Base-by-base conservation (phyloP, 2,113 vertebrate species). In the Zonotrichia leucophrys region DNA sequence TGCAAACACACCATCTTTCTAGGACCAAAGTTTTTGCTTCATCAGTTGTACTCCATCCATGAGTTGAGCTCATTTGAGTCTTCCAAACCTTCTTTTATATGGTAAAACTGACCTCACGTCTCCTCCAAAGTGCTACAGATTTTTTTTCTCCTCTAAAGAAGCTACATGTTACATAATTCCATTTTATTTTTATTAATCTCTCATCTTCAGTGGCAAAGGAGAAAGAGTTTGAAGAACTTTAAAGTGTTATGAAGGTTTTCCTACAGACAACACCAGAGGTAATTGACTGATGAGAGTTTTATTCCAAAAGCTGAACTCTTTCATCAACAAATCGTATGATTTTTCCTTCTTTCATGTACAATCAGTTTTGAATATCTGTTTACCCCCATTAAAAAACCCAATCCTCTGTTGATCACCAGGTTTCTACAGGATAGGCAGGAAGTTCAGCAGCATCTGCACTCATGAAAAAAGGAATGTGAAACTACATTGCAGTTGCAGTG, bases 351-450 rank as follows among this genome's bases (percentile, higher is more conserved):
- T 66, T 87, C 20, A 12, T n/a, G n/a, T 3, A 28, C 31, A 55
- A 28, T 74, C 50, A 46, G 11, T 80, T 78, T 66, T 63, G 28
- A 67, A 24, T 25, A 50, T 41, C 50, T 72, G 13, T 82, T 67
- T 59, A 75, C 5, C 7, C 42, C 18, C 6, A 39, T 39, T 55
- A 44, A 49, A 58, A 55, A 13, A 0, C 0, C 5, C 5, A 15
- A 0, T 0, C 5, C 10, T 64, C 31, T 69, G 55, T 35, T 41
- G 56, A 58, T 56, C 62, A 27, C 18, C 22, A 72, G n/a, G 8
- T 52, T 86, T 68, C 58, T 60, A 30, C 1, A 11, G 63, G 35
- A 86, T 52, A 68, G 58, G 30, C 39, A 47, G 20, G 62, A 83
- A 37, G 7, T 67, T 74, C 52, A 55, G 49, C 1, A 11, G 22